phyloP scores from a whole-genome alignment of 2,113 vertebrate species.

The Sisor rabdophorus region DNA sequence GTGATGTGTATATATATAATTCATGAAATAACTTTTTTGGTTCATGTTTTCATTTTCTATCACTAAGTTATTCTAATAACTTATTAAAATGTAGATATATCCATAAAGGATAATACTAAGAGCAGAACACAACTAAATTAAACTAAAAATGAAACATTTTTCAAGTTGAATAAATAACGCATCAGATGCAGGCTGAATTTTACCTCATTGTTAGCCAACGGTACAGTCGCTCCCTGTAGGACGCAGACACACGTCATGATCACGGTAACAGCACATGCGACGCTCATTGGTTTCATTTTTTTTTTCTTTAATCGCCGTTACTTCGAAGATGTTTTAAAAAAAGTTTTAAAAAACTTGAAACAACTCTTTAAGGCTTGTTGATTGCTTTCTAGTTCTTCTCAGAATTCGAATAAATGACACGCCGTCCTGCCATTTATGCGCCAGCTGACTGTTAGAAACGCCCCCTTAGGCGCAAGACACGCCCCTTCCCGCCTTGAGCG shows the following conservation, averaged over 20 bases:
- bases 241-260: constrained; percentile 65
- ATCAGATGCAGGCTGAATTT: constrained; percentile 21
- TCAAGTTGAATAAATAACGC: not conserved
- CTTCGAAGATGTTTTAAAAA: not conserved
- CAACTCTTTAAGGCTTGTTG: not conserved
- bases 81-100: no score
- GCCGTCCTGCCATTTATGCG: not conserved
- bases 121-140: no score
- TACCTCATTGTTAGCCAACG: constrained; percentile 61
- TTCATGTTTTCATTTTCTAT: no score
- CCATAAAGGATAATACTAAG: no score
- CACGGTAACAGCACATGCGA: constrained; percentile 66
- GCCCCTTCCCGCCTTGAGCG: not conserved
- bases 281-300: constrained; percentile 69
- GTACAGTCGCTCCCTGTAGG: constrained; percentile 56
- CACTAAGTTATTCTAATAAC: no score
- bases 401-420: not conserved
- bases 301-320: not conserved
- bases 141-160: no score
- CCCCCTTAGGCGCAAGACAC: not conserved
- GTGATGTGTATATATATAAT: no score
- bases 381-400: constrained; percentile 36
- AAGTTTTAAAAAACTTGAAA: no score
- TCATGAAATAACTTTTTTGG: no score
- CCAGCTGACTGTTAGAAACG: not conserved